Conservation (phyloP, 2,113 vertebrate genomes). For the Pongo abelii region DNA sequence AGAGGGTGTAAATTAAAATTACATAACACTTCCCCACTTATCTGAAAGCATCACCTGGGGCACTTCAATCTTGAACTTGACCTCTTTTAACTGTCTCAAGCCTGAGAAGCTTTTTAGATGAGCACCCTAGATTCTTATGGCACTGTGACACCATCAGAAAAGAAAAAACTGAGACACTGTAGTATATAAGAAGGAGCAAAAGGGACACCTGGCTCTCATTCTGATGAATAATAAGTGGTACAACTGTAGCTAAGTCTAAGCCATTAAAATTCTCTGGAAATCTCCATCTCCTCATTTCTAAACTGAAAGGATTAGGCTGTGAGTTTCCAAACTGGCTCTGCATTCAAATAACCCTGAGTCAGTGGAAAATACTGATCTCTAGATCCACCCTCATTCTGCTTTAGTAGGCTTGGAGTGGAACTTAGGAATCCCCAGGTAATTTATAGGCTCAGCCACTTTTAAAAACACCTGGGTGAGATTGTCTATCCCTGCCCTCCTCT, state of each 20-base stretch:
- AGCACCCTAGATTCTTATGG: background rate
- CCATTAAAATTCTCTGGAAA: constrained; percentile 25
- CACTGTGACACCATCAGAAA: background rate
- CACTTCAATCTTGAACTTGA: background rate
- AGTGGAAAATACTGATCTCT: background rate
- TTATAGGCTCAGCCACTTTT: background rate
- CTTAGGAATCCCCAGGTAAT: background rate
- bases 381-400: background rate
- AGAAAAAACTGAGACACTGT: background rate
- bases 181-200: background rate
- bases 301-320: background rate
- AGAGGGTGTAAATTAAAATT: background rate
- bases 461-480: background rate
- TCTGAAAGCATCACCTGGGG: background rate
- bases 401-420: background rate
- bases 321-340: background rate
- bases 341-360: background rate
- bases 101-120: constrained; percentile 25
- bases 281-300: constrained; percentile 17
- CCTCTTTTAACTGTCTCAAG: background rate
- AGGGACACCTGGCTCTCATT: background rate
- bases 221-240: background rate
- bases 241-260: background rate
- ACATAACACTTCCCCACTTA: background rate
- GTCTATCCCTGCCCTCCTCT: background rate